Base-by-base conservation (phyloP, 2,888 invertebrate species). In the Junonia oenone region DNA sequence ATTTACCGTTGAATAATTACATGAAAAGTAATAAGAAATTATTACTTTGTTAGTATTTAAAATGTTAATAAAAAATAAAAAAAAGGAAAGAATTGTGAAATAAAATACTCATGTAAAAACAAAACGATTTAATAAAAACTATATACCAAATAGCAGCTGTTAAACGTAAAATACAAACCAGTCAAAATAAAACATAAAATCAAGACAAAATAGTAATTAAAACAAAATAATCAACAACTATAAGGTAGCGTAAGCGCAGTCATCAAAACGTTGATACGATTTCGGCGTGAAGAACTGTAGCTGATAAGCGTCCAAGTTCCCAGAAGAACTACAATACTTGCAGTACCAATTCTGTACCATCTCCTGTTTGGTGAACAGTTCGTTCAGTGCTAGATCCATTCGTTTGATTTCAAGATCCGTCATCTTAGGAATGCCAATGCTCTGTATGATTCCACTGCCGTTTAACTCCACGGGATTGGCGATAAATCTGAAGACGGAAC, bases 351-450 rank as follows among this genome's bases (percentile, higher is more conserved):
- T 74, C 2, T 72, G 33, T 0, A 76, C 75, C 65, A 81, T 55
- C 5, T 40, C 63, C 49, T 72, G 65, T 51, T 71, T 83, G 0
- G 19, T 22, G 14, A 61, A 58, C 1, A 92, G 68, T 2, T 83
- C 69, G 27, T 72, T 68, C n/a, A 88, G 56, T 0, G 90, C 84
- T 15, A 74, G 61, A 65, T 91, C 84, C 8, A 91, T 63, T 4
- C 75, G 65, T 0, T 69, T 68, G 1, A 81, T 70, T 66, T 92
- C 92, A 2, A 63, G 33, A 0, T 78, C 78, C 6, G 81, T 81
- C 75, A 92, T 76, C 67, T 72, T 78, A 2, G 91, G 91, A 13
- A 92, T 64, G 0, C 91, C 91, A 45, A 83, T 73, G 66, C 89
- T 84, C 60, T 78, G 87, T 6, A 68, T 63, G 46, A 92, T 83